Base-by-base conservation (phyloP, 2,797 vertebrate species). In the Melanotaenia parkinsoni region DNA sequence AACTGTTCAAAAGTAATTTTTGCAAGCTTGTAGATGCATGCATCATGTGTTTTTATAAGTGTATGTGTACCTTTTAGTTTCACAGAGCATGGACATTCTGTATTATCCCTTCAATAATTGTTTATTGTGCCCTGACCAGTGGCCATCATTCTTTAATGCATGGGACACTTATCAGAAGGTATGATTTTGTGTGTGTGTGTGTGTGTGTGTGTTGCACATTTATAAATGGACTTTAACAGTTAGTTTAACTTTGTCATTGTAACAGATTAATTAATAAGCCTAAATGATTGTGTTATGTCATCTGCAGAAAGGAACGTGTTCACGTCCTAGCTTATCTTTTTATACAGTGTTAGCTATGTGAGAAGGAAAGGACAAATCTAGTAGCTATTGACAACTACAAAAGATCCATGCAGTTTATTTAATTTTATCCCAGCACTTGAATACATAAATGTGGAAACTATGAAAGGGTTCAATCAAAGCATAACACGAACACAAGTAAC, bases 1-100 rank as follows among this genome's bases (percentile, higher is more conserved):
- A 38, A 59, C 33, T 14, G 51, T 26, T 60, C 28, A 18, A 28
- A 9, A 22, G 64, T 71, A 68, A 62, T 71, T 80, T 64, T 74
- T 38, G 62, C 43, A 57, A 33, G 68, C 78, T 76, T 62, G 76
- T 80, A 74, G 67, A 70, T 76, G 88, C 85, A 88, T 89, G 90
- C 70, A 66, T 81, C 70, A 68, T 69, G 82, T 84, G 77, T 76
- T 81, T 72, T 79, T 84, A 35, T 61, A 80, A 47, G 57, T 73
- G 57, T 81, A 6, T 60, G 67, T 69, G 80, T 78, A 59, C 35
- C 47, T 72, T 79, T 80, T 58, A 71, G 76, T 77, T 86, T 81
- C 76, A 56, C 57, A 67, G 26, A 61, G 76, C 83, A 79, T 74
- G 70, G 54, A 83, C 72, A 50, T 67, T 64, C 59, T 45, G 51